Evolutionary conservation across 2,888 invertebrate genomes (phyloP), one percentile per base, ranked within the genome.

Genomic region (Eugnorisma glareosa): DNA sequence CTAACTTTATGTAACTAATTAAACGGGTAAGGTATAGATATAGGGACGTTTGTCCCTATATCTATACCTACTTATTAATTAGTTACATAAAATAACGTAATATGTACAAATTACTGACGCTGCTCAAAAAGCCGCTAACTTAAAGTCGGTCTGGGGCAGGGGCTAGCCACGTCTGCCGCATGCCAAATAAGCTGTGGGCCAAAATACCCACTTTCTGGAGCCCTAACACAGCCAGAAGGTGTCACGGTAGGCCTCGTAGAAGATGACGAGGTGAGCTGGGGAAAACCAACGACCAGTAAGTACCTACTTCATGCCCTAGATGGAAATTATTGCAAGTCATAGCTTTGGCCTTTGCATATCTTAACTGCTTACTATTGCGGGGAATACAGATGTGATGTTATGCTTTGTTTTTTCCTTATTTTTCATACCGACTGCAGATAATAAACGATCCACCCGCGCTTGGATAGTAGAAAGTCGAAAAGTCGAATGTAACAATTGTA

Each of bases 381-480:
- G 5, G 2, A 28, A 43, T 18, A 51, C 11, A 37, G 1, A 11
- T 6, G 59, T 48, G 15, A 48, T 31, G 13, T 57, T 57, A 51
- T 21, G n/a, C 18, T 28, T 70, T 37, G 7, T 15, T 31, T n/a
- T 15, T 24, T n/a, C 4, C 31, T 40, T n/a, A n/a, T 67, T 66
- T 63, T 54, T 54, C 6, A 59, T 24, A 24, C n/a, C 13, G 4
- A 40, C 40, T n/a, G n/a, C n/a, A 24, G 28, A 13, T 2, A 8
- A n/a, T 51, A 61, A 35, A 11, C 18, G 8, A 69, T 61, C 10
- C n/a, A 48, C 45, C 24, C 70, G n/a, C n/a, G 43, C 37, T 75
- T 68, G 78, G 28, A 40, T 77, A 73, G 77, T 86, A 86, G 88
- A 87, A 87, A 87, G 87, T 82, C 63, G 66, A 70, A 87, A 87